Percentiles rank a stretch among this genome's conserved stretches.
phyloP scores from a whole-genome alignment of 1,140 invertebrate genomes.

The Calephelis nemesis region DNA sequence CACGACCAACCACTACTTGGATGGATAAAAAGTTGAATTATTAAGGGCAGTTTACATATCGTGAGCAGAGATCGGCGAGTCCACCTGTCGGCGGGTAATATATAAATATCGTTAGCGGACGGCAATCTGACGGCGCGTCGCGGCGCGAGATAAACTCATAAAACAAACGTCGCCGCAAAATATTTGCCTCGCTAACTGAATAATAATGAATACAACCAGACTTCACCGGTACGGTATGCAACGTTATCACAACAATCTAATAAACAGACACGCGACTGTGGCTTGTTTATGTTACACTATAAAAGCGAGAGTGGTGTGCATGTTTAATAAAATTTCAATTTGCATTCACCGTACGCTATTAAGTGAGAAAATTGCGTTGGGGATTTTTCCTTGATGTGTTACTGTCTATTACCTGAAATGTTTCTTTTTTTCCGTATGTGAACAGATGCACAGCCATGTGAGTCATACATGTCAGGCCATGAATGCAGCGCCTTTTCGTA shows the following conservation, averaged over 20 bases:
- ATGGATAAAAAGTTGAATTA: slow-evolving; percentile 52
- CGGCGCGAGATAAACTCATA: slow-evolving; percentile 37
- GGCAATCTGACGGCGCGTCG: slow-evolving; percentile 34
- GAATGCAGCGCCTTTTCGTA: too few relatives aligned
- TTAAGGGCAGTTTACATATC: slow-evolving; percentile 52
- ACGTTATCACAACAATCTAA: slow-evolving; percentile 6
- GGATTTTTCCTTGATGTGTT: slow-evolving; percentile 15
- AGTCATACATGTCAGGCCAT: too few relatives aligned
- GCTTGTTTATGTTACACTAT: neutral
- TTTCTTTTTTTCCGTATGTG: neutral
- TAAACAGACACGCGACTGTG: slow-evolving; percentile 9
- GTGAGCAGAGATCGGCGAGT: slow-evolving; percentile 41
- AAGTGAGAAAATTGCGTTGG: slow-evolving; percentile 11
- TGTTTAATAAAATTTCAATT: slow-evolving; percentile 6
- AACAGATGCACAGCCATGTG: neutral
- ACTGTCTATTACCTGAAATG: slow-evolving; percentile 16
- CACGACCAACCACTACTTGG: too few relatives aligned
- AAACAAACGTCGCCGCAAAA: slow-evolving; percentile 42
- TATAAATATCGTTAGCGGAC: slow-evolving; percentile 45
- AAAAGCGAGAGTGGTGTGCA: slow-evolving; percentile 19
- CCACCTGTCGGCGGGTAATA: slow-evolving; percentile 58
- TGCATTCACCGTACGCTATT: slow-evolving; percentile 6
- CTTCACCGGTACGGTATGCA: slow-evolving; percentile 12
- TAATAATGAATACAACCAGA: slow-evolving; percentile 44
- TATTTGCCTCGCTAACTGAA: slow-evolving; percentile 55